Evolutionary conservation across 2,797 vertebrate genomes (phyloP).

Genomic region (Enteromius anoplus): DNA sequence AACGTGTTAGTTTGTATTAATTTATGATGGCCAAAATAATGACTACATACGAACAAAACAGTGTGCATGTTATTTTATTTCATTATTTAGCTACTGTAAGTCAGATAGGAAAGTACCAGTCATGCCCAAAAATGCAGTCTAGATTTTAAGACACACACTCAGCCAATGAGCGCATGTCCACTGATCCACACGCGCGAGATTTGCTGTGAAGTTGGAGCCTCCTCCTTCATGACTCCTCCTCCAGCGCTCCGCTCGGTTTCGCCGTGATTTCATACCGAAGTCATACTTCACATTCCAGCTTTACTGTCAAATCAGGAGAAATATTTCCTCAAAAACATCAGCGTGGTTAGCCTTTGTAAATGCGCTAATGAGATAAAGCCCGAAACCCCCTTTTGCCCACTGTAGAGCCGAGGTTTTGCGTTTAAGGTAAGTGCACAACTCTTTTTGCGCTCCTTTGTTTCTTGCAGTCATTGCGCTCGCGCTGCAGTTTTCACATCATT

Average conservation of each 20-base stretch:
- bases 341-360: conserved; percentile 41
- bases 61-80: background rate
- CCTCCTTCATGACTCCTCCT: conserved; percentile 71
- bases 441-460: conserved; percentile 74
- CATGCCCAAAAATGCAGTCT: background rate
- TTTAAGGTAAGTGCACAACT: conserved; percentile 72
- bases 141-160: background rate
- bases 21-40: background rate
- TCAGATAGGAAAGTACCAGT: background rate
- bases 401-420: conserved; percentile 58
- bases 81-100: background rate
- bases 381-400: conserved; percentile 3
- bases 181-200: background rate
- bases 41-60: background rate
- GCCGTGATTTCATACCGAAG: conserved; percentile 78
- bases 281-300: conserved; percentile 79
- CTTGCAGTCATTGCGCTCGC: conserved; percentile 66
- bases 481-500: conserved; percentile 80
- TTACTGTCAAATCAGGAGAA: conserved; percentile 71
- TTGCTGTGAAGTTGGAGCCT: conserved; percentile 32
- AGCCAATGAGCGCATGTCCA: conserved; percentile 5
- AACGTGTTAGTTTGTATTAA: too few relatives aligned
- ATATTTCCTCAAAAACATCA: conserved; percentile 61
- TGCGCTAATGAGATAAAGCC: conserved; percentile 39
- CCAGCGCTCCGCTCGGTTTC: conserved; percentile 69